Base-by-base conservation (phyloP, 2,888 invertebrate genomes). In the Bembecia ichneumoniformis region DNA sequence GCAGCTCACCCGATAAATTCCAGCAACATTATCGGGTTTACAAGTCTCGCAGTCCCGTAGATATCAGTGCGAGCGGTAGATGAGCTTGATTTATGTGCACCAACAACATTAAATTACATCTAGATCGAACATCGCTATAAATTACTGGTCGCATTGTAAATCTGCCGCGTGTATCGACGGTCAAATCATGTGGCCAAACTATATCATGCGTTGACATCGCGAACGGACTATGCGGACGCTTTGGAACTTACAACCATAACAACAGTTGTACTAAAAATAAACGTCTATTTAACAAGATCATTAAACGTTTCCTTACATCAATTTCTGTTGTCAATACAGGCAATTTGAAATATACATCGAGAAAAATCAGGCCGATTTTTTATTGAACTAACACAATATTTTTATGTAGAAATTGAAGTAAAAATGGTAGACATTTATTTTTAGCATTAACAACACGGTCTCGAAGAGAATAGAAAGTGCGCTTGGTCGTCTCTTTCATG, bases 81-180 rank as follows among this genome's bases (percentile, higher is more conserved):
- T 77, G 84, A 77, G 71, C 74, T 75, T 84, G 84, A 87, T 86
- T 86, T 87, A 86, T 78, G 74, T 64, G 60, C 64, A 68, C 72
- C 74, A 74, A 77, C 82, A 81, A 80, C 83, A 82, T 82, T 87
- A 86, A 86, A 87, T 86, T 83, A 84, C 81, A 83, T 83, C 81
- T 83, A 81, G 80, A 83, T 79, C 77, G 80, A 81, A 84, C 84
- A 84, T 71, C 73, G 76, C 81, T 63, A 86, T 87, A 86, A 86
- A 87, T 86, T 80, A 78, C 70, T 60, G 72, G 71, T 69, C 68
- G 77, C 77, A 83, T 78, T 83, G 82, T 87, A 86, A 86, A 86
- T 83, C 83, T 81, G 81, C 77, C 77, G 68, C 62, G 72, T 77
- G 76, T 81, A 82, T 78, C 77, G 75, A 70, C 76, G 78, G 76